Conservation (phyloP, 2,888 invertebrate genomes). For the Cheilosia vulpina region DNA sequence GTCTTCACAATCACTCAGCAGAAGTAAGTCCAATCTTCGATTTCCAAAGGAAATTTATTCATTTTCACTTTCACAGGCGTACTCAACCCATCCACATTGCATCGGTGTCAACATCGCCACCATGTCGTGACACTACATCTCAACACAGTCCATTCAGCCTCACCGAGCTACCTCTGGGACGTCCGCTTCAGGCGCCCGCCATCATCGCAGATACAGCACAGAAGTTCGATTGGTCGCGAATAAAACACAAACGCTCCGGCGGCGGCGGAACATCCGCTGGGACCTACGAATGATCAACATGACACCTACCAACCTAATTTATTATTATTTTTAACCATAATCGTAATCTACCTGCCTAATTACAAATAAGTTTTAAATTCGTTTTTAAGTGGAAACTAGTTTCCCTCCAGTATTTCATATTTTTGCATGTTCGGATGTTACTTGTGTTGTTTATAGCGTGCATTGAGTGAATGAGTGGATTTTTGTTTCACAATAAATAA, state of each 20-base stretch:
- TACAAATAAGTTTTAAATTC: slow-evolving; percentile 34
- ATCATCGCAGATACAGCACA: slow-evolving; percentile 74
- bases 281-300: background rate
- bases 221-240: slow-evolving; percentile 68
- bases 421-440: slow-evolving; percentile 40
- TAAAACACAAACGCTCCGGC: slow-evolving; percentile 58
- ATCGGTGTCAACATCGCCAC: slow-evolving; percentile 76
- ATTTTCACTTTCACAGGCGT: slow-evolving; percentile 59
- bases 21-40: slow-evolving; percentile 78
- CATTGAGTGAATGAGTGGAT: slow-evolving; percentile 9
- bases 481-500: slow-evolving; percentile 13
- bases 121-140: slow-evolving; percentile 75
- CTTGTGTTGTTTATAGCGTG: slow-evolving; percentile 11
- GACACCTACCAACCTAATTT: slow-evolving; percentile 1
- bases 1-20: slow-evolving; percentile 83
- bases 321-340: slow-evolving; percentile 17
- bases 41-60: background rate
- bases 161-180: slow-evolving; percentile 51
- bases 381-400: slow-evolving; percentile 36
- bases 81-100: slow-evolving; percentile 61
- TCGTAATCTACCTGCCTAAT: slow-evolving; percentile 44
- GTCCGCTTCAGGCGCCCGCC: slow-evolving; percentile 75
- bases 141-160: slow-evolving; percentile 54
- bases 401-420: slow-evolving; percentile 66
- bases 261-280: background rate